Evolutionary conservation across 2,797 vertebrate genomes (phyloP), one percentile per base, ranked within the genome.

Genomic region (Craterocephalus amniculus): DNA sequence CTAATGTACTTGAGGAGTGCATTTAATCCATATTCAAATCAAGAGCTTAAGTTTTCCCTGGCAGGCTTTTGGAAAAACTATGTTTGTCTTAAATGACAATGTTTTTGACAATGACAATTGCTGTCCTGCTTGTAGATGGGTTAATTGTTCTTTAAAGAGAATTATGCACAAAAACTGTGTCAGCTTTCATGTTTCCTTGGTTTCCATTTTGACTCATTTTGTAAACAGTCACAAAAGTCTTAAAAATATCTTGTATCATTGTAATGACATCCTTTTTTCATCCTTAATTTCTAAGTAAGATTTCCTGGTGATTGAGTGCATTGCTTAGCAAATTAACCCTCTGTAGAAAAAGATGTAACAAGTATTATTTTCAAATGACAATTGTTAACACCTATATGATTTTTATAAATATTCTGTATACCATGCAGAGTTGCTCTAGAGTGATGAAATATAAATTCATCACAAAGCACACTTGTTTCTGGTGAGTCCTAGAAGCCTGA

Each of bases 191-290:
- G 6, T 16, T 63, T 61, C 66, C 52, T 60, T 6, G 36, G 20
- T 36, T 43, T 32, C 2, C 9, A 10, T 74, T 75, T 76, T 67
- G 13, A 66, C 71, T 81, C 74, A 65, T 83, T 81, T 57, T 83
- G 79, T 70, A 80, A 75, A 62, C 87, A 78, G 61, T 94, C 92
- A 93, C 92, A 87, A 68, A 82, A 90, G 92, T 97, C 95, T 97
- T 96, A 96, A 88, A 95, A 85, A 84, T 74, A 22, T 75, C 69
- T 78, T 79, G 75, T 75, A 72, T 78, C 80, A 75, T 88, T 86
- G 88, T 91, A 29, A 83, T 82, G 66, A 89, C 74, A 45, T 49
- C 31, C 86, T 90, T 80, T 75, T 89, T 86, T 88, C 64, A 18
- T 73, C 29, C 69, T 77, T 71, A 70, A 79, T 76, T 79, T 81